Evolutionary conservation across 2,113 vertebrate genomes (phyloP).

Genomic region (Triplophysa rosa): DNA sequence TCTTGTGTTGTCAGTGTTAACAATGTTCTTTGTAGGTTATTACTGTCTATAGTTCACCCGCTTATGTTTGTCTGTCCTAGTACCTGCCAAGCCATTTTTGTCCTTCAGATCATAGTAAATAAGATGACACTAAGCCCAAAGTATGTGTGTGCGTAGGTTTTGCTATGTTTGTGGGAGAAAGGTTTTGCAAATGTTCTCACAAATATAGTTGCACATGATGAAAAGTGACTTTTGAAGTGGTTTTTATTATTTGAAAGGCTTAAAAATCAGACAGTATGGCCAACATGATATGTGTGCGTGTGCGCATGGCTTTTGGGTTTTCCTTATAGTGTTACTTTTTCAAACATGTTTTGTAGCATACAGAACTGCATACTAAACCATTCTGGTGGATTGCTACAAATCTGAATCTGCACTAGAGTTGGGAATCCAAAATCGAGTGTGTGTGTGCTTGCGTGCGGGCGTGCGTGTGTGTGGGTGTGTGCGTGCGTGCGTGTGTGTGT

Average conservation of each 20-base stretch:
- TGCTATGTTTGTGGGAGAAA: slow-evolving; percentile 28
- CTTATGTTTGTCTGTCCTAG: slow-evolving; percentile 46
- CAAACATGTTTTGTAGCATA: too few relatives aligned
- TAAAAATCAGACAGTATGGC: too few relatives aligned
- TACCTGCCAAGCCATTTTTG: slow-evolving; percentile 39
- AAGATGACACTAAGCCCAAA: neutral
- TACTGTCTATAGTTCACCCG: slow-evolving; percentile 29
- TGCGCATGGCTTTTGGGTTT: neutral
- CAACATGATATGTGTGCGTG: neutral
- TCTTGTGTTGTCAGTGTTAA: slow-evolving; percentile 47
- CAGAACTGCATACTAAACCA: too few relatives aligned
- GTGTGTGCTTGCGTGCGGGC: neutral
- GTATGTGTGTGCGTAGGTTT: slow-evolving; percentile 24
- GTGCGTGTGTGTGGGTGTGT: too few relatives aligned
- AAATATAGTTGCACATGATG: too few relatives aligned
- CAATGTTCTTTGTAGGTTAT: slow-evolving; percentile 48
- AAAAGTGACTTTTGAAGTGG: too few relatives aligned
- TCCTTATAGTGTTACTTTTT: too few relatives aligned
- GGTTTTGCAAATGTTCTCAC: too few relatives aligned
- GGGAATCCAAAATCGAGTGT: neutral
- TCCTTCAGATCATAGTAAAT: slow-evolving; percentile 29
- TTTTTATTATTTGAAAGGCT: too few relatives aligned
- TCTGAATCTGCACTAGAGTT: too few relatives aligned
- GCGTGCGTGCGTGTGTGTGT: slow-evolving; percentile 12
- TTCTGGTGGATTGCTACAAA: too few relatives aligned